Evolutionary conservation across 2,797 vertebrate genomes (phyloP), one percentile per base, ranked within the genome.

Genomic region (Scleropages formosus): DNA sequence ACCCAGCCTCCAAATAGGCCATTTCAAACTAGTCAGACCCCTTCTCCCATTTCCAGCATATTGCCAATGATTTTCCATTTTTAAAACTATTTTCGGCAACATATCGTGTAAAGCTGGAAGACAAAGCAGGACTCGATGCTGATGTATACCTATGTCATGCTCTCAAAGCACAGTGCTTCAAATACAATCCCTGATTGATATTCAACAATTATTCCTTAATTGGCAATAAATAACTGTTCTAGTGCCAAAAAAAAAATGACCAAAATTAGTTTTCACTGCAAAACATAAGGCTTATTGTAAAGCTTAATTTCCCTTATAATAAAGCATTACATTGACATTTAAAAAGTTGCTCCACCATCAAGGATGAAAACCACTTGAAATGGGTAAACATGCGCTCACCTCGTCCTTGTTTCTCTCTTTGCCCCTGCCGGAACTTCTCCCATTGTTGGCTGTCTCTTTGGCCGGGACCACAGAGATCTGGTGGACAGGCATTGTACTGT

Each of bases 401-500:
- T 95, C 88, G 79, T 92, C 91, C 86, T 94, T 95, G 78, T 82
- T 94, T 89, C 93, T 97, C 85, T 96, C 94, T 93, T 93, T 96
- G 83, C 91, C 92, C 87, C 90, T 93, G 87, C 91, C 83, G 75
- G 93, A 88, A 72, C 87, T 93, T 89, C 93, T 93, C 84, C 91
- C 91, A 84, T 92, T 93, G 87, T 86, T 86, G 79, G 88, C 85
- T 0, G 89, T 89, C 85, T 97, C 96, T 89, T 85, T 91, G 0
- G 89, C 90, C 13, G 96, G 95, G 84, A 94, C 94, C 89, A 98
- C 94, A 62, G 94, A 95, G 88, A 96, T 98, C 92, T 96, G 95
- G 80, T 96, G 95, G 83, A 97, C 87, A 75, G 96, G 95, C 96
- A 99, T 98, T 82, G 78, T 92, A 93, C 87, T 82, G 81, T 79